These are phyloP conservation scores for Peromyscus aztecus DNA, from an alignment of 2,797 vertebrate genomes.

Conservation along the genomic window DNA sequence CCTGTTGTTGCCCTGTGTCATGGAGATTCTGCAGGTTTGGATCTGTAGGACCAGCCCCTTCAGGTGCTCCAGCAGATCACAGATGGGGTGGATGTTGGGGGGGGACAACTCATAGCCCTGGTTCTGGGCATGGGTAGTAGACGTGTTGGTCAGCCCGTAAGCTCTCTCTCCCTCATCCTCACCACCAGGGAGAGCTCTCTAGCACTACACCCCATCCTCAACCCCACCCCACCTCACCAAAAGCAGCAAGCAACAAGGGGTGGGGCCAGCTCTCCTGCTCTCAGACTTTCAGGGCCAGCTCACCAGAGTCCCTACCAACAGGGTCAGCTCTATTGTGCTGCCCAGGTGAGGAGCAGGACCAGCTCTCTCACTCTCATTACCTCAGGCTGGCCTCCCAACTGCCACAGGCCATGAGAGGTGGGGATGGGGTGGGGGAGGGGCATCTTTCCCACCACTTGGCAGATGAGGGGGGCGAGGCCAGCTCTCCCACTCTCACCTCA, in stretches of 20 bases:
- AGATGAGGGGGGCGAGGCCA: background rate
- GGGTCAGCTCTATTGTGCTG: background rate
- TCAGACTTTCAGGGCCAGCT: too few relatives aligned
- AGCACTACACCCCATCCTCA: background rate
- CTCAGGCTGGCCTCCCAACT: background rate
- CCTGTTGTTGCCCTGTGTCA: background rate
- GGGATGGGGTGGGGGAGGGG: too few relatives aligned
- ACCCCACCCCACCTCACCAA: background rate
- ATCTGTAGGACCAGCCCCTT: background rate
- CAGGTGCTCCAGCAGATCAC: background rate
- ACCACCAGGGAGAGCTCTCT: background rate
- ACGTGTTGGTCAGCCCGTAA: background rate
- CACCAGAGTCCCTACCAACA: background rate
- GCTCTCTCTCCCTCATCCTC: background rate
- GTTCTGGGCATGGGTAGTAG: background rate
- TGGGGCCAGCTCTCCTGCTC: background rate
- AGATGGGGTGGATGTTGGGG: background rate
- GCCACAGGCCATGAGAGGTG: background rate
- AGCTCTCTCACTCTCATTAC: background rate
- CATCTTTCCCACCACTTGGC: background rate
- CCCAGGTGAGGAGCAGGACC: background rate
- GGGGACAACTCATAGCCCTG: background rate
- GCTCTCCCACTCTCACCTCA: background rate
- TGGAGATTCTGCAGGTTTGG: background rate
- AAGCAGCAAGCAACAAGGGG: background rate